Evolutionary conservation across 2,888 invertebrate species (phyloP).

Genomic region (Artemia sinica): DNA sequence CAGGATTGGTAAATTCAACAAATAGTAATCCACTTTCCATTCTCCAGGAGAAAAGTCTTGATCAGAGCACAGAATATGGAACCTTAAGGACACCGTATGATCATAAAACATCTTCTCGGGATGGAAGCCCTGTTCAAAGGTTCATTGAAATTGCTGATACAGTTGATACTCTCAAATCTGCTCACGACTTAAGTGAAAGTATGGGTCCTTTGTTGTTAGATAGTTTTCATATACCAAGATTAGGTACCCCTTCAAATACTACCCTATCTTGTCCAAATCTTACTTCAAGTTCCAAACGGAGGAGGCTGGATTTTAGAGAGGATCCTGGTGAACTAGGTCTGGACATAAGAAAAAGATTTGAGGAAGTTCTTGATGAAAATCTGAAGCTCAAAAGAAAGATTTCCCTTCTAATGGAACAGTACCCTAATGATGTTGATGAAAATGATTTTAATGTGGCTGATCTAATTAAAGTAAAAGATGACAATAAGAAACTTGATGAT

Average conservation of each 20-base stretch:
- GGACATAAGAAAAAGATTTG: background rate
- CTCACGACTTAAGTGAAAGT: slow-evolving; percentile 1
- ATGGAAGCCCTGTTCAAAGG: slow-evolving; percentile 7
- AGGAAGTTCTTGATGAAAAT: slow-evolving; percentile 8
- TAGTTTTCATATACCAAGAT: slow-evolving; percentile 7
- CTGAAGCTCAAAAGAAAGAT: background rate
- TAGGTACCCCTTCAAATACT: background rate
- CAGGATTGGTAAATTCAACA: background rate
- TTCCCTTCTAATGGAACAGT: background rate
- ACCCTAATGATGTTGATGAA: background rate
- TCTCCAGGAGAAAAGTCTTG: background rate
- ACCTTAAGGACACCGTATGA: background rate
- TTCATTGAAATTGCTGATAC: slow-evolving; percentile 6
- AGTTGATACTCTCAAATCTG: background rate
- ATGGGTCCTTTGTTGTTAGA: slow-evolving; percentile 1
- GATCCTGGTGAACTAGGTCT: background rate
- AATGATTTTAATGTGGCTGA: background rate
- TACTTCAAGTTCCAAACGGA: background rate
- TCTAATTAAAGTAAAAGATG: background rate
- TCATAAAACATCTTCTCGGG: background rate
- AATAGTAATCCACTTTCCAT: slow-evolving; percentile 4
- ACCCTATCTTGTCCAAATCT: background rate
- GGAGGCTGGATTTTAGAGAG: background rate
- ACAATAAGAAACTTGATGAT: background rate
- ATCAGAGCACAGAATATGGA: slow-evolving; percentile 8